Percentiles rank a stretch among this genome's conserved stretches.
phyloP scores from a whole-genome alignment of 2,797 vertebrate species.

The Choloepus didactylus region DNA sequence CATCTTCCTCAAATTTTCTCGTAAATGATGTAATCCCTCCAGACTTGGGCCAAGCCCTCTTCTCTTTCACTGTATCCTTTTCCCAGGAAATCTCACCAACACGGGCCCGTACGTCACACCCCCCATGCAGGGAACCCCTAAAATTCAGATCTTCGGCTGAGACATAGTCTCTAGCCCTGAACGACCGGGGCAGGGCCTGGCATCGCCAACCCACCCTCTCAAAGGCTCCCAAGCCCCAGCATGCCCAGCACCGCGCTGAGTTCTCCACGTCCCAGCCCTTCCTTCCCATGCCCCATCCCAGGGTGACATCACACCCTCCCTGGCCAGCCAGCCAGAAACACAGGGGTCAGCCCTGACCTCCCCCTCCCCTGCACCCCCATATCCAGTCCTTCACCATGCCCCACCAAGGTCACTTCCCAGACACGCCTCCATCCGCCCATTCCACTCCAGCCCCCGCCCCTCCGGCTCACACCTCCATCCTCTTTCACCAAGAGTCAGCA shows the following conservation, averaged over 20 bases:
- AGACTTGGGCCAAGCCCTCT: background rate
- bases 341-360: background rate
- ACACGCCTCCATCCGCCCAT: background rate
- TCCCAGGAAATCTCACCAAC: background rate
- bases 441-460: background rate
- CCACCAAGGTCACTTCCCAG: background rate
- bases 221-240: background rate
- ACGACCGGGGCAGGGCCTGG: background rate
- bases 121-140: background rate
- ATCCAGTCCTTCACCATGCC: background rate
- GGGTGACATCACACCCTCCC: background rate
- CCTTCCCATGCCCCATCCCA: background rate
- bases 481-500: background rate
- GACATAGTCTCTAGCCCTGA: background rate
- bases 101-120: background rate
- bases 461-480: background rate
- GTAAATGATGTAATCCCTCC: background rate
- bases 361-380: background rate
- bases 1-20: background rate
- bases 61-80: background rate
- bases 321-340: background rate
- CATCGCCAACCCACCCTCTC: background rate
- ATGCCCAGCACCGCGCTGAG: background rate
- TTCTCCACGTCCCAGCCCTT: background rate
- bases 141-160: conserved; percentile 1